These are phyloP conservation scores for Zhuqinia jingwanae DNA, from an alignment of 2,888 invertebrate genomes.

Conservation along the genomic window DNA sequence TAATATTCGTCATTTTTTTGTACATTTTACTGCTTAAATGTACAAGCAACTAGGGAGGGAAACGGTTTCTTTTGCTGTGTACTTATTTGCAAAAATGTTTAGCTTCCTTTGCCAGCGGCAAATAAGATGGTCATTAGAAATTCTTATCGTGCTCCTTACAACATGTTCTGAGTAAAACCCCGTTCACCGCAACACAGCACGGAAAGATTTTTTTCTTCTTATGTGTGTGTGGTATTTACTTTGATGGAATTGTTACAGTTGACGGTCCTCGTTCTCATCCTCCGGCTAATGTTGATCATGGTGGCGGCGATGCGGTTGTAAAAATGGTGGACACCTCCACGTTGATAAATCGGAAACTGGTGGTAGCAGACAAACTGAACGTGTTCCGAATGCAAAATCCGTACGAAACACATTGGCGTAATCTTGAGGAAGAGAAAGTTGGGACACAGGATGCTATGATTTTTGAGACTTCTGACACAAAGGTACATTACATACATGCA, in stretches of 20 bases:
- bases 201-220: not conserved
- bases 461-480: not conserved
- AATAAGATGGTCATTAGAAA: slow-evolving; percentile 35
- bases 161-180: slow-evolving; percentile 36
- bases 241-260: slow-evolving; percentile 67
- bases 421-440: slow-evolving; percentile 69
- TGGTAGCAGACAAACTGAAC: slow-evolving; percentile 46
- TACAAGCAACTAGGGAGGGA: too few relatives aligned
- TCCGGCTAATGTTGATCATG: not conserved
- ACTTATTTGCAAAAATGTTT: not conserved
- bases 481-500: too few relatives aligned
- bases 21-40: too few relatives aligned
- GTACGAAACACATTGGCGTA: slow-evolving; percentile 67
- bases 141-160: slow-evolving; percentile 45
- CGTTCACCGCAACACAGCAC: slow-evolving; percentile 12
- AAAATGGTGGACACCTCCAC: slow-evolving; percentile 28
- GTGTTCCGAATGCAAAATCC: slow-evolving; percentile 62
- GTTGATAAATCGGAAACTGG: slow-evolving; percentile 25
- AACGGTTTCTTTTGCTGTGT: too few relatives aligned
- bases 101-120: slow-evolving; percentile 31
- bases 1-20: too few relatives aligned
- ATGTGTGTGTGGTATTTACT: slow-evolving; percentile 43
- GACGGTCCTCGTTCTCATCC: slow-evolving; percentile 38
- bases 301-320: slow-evolving; percentile 19
- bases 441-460: slow-evolving; percentile 48